Base-by-base conservation (phyloP, 53 echinoderm and acorn worm genomes). In the Holothuria scabra region DNA sequence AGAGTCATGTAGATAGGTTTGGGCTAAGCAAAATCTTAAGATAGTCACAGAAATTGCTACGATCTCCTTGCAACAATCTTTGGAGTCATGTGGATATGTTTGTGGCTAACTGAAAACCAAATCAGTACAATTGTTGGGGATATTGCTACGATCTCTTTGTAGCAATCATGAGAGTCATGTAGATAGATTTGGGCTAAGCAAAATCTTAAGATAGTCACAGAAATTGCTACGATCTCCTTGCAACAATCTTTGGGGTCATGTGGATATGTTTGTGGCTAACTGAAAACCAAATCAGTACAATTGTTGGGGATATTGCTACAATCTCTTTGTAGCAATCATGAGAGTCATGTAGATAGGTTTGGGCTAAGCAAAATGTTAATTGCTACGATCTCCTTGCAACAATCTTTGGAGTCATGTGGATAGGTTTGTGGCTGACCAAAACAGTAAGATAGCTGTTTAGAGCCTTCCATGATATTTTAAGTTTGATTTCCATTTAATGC, bases 201-300 rank as follows among this genome's bases (percentile, higher is more conserved):
- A n/a, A n/a, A n/a, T n/a, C n/a, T n/a, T n/a, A n/a, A n/a, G n/a
- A 99, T 82, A 99, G 99, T 75, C 87, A 95, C 19, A 92, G 99
- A 14, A 99, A 99, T 88, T 89, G 99, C 34, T 99, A 95, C 30
- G 99, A 99, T 58, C 91, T 99, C 31, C 60, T 91, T 28, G 92
- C 95, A 66, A 99, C 99, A 25, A 10, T 99, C 28, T 66, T 88
- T 65, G 99, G 99, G 34, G 91, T 99, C 24, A 84, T 95, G 14
- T 99, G 99, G 99, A 85, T 99, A n/a, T 83, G 89, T n/a, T 46
- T 99, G 20, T 89, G 88, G 74, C 65, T 99, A 67, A n/a, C n/a
- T n/a, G n/a, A n/a, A n/a, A n/a, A n/a, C n/a, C n/a, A n/a, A n/a
- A n/a, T n/a, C n/a, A n/a, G n/a, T n/a, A n/a, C n/a, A n/a, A 99